These are phyloP conservation scores for Parnassius glacialis DNA, from an alignment of 2,888 invertebrate species.

Conservation along the genomic window DNA sequence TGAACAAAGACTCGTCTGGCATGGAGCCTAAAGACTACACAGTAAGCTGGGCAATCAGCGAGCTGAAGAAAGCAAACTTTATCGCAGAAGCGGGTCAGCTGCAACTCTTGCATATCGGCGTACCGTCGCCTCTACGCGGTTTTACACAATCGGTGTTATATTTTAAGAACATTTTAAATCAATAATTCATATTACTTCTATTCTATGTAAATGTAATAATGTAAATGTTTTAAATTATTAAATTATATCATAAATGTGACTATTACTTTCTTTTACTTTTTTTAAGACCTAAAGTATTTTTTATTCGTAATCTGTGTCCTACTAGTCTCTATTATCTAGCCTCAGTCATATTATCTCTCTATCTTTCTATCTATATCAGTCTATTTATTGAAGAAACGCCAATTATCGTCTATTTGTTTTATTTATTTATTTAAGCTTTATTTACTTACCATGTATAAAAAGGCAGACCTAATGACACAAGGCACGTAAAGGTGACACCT, in stretches of 20 bases:
- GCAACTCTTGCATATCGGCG: slow-evolving; percentile 48
- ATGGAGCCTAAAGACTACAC: slow-evolving; percentile 45
- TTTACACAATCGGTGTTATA: slow-evolving; percentile 61
- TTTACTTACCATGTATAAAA: too few relatives aligned
- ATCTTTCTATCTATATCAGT: too few relatives aligned
- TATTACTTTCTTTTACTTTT: too few relatives aligned
- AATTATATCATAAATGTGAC: slow-evolving; percentile 21
- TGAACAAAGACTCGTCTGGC: slow-evolving; percentile 38
- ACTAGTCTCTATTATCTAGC: too few relatives aligned
- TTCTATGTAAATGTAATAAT: slow-evolving; percentile 7
- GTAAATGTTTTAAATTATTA: slow-evolving; percentile 30
- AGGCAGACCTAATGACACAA: too few relatives aligned
- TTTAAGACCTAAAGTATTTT: too few relatives aligned
- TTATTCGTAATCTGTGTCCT: too few relatives aligned
- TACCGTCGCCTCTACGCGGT: slow-evolving; percentile 57
- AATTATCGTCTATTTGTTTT: too few relatives aligned
- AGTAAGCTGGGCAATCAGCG: slow-evolving; percentile 52
- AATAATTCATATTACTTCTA: slow-evolving; percentile 29
- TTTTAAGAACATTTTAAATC: slow-evolving; percentile 47
- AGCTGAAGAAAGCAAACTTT: slow-evolving; percentile 52
- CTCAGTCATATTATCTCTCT: too few relatives aligned
- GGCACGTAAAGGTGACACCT: too few relatives aligned
- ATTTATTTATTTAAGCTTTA: too few relatives aligned
- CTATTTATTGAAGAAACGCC: too few relatives aligned
- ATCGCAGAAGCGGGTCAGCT: slow-evolving; percentile 68